phyloP scores from a whole-genome alignment of 2,113 vertebrate genomes.

The Otolemur garnettii region DNA sequence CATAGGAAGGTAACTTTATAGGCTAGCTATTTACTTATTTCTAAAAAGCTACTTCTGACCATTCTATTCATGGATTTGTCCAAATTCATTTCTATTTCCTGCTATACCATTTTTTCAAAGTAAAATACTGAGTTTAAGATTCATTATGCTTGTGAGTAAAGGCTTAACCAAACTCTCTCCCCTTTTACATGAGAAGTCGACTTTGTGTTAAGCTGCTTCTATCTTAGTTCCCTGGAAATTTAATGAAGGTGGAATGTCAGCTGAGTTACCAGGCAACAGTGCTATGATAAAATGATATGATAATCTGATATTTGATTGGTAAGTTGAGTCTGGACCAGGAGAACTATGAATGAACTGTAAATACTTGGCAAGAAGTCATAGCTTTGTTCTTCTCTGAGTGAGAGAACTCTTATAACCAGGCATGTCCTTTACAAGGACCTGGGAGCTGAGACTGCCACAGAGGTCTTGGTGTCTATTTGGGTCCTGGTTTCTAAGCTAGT shows the following conservation, averaged over 20 bases:
- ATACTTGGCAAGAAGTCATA: not conserved
- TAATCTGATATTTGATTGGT: constrained; percentile 1
- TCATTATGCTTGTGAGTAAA: constrained; percentile 12
- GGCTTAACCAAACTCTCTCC: constrained; percentile 4
- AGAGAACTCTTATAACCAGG: not conserved
- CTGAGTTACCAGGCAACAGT: not conserved
- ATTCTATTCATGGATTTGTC: not conserved
- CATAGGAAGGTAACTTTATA: not conserved
- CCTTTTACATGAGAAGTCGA: not conserved
- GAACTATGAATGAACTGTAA: not conserved
- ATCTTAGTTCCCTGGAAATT: not conserved
- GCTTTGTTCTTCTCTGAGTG: not conserved
- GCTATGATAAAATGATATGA: not conserved
- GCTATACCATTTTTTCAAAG: constrained; percentile 4
- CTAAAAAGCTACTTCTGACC: not conserved
- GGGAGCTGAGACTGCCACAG: not conserved
- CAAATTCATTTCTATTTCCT: constrained; percentile 37
- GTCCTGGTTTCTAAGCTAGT: not conserved
- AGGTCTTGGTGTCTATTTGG: not conserved
- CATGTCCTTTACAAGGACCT: not conserved
- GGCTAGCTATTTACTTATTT: not conserved
- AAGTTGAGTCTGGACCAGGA: constrained; percentile 10
- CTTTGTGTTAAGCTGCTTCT: not conserved
- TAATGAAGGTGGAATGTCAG: not conserved
- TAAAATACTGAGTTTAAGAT: constrained; percentile 34